Evolutionary conservation across 2,888 invertebrate species (phyloP), one percentile per base, ranked within the genome.

Genomic region (Sericinus montela): DNA sequence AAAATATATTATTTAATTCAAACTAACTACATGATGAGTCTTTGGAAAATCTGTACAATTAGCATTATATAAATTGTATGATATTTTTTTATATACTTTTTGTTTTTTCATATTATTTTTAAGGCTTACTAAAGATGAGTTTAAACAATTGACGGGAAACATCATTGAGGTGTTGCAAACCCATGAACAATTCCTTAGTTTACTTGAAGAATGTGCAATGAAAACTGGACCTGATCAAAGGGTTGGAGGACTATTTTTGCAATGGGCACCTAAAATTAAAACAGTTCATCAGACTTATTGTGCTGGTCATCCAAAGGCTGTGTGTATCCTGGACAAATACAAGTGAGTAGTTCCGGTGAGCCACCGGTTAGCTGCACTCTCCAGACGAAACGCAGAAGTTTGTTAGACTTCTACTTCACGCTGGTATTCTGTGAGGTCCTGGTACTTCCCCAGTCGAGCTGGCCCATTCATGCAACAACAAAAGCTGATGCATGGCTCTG

Each of bases 241-340:
- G 63, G 94, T 97, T 13, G 99, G 99, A 1, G 97, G 96, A 60
- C 88, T 98, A 9, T 98, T 99, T 78, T 84, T 99, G 52, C 94
- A 94, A 51, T 93, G 94, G 83, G 96, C 96, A 3, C 93, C 95
- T 14, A 91, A 92, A 69, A 91, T 97, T 60, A 97, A 98, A 82
- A 87, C 91, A 58, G 93, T 97, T 9, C 97, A 98, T 76, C 93
- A 94, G 67, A 90, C 91, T 10, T 99, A 99, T 79, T 98, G 98
- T 82, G 92, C 94, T 48, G 93, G 96, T 59, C 99, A 99, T 91
- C 99, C 99, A 0, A 93, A 93, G 79, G 98, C 98, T 57, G 98
- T 98, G 39, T 95, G 95, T 71, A 93, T 98, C 63, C 91, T 99
- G 62, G 98, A 98, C 78, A 95, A 95, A 77, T 95, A 95, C 76